These are phyloP conservation scores for Ophion ellenae DNA, from an alignment of 2,888 invertebrate species.

Conservation along the genomic window DNA sequence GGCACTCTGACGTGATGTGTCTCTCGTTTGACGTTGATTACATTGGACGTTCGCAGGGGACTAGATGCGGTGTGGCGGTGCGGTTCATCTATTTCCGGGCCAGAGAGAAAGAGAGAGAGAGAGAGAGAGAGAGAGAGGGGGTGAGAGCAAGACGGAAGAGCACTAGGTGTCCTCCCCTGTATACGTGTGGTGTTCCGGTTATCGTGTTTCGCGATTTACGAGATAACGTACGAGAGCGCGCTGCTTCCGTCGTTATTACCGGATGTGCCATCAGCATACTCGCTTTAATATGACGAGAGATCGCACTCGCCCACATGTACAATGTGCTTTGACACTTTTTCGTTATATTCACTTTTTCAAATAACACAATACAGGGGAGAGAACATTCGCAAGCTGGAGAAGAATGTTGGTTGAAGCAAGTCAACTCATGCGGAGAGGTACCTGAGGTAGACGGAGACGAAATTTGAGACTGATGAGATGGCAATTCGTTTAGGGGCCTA, in stretches of 20 bases:
- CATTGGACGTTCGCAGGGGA: constrained; percentile 42
- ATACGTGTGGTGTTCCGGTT: constrained; percentile 29
- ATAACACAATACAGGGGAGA: no score
- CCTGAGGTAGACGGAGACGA: not conserved
- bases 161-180: not conserved
- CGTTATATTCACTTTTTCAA: not conserved
- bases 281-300: constrained; percentile 37
- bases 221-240: constrained; percentile 44
- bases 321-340: not conserved
- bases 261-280: constrained; percentile 43
- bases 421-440: not conserved
- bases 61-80: constrained; percentile 27
- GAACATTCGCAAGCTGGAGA: not conserved
- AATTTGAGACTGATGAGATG: not conserved
- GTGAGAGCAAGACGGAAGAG: not conserved
- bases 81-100: constrained; percentile 57
- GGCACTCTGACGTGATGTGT: constrained; percentile 38
- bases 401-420: no score
- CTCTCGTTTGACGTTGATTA: constrained; percentile 63
- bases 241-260: constrained; percentile 39
- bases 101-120: not conserved
- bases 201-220: constrained; percentile 54
- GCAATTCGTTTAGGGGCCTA: not conserved
- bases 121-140: not conserved
- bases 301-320: not conserved